phyloP scores from a whole-genome alignment of 2,888 invertebrate species.

The Xylocampa areola region DNA sequence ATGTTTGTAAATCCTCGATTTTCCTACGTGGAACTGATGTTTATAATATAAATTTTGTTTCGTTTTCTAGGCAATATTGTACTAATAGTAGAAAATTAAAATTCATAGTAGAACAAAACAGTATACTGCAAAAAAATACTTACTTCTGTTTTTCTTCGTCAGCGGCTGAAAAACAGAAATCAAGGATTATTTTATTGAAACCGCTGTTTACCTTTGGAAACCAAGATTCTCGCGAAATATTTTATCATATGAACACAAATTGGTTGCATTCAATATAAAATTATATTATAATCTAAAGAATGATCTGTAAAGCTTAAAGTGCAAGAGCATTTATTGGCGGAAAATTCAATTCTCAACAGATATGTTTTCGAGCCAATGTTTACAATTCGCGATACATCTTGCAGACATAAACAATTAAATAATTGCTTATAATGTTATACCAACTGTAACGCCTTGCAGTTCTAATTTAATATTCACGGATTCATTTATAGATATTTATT shows the following conservation, averaged over 20 bases:
- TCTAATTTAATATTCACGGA: neutral
- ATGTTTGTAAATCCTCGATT: no score
- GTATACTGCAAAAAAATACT: constrained; percentile 84
- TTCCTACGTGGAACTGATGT: no score
- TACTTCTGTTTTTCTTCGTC: constrained; percentile 98
- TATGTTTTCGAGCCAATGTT: constrained; percentile 59
- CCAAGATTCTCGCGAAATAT: neutral
- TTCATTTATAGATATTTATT: constrained; percentile 3
- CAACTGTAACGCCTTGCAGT: constrained; percentile 18
- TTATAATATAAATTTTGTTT: no score
- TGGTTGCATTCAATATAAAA: constrained; percentile 25
- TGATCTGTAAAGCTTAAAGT: constrained; percentile 31
- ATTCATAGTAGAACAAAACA: no score
- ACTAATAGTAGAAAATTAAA: neutral
- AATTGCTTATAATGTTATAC: constrained; percentile 65
- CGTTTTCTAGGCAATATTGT: neutral
- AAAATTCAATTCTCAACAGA: constrained; percentile 22
- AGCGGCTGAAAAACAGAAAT: constrained; percentile 94
- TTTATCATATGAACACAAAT: constrained; percentile 5
- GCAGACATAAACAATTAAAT: constrained; percentile 74
- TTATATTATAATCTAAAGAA: no score
- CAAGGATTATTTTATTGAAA: constrained; percentile 5
- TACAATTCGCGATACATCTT: constrained; percentile 68
- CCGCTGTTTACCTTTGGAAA: neutral
- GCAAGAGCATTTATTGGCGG: constrained; percentile 24